phyloP scores from a whole-genome alignment of 2,113 vertebrate species.

The Calyptommatus sinebrachiatus region DNA sequence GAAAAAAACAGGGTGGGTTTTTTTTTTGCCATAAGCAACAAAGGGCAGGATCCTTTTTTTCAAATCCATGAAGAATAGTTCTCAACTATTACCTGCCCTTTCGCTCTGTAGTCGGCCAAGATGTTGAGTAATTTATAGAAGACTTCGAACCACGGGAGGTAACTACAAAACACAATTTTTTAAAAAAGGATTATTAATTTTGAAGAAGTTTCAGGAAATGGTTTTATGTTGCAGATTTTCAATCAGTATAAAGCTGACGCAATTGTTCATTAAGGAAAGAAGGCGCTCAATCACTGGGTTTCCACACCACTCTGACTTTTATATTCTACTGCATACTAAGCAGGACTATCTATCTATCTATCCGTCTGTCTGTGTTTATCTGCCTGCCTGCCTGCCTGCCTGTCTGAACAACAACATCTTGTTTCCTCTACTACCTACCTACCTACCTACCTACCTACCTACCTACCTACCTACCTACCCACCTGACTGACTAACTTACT shows the following conservation, averaged over 20 bases:
- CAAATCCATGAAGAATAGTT: not conserved
- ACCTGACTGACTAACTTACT: too few species aligned
- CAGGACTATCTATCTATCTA: not conserved
- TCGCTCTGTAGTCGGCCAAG: constrained; percentile 90
- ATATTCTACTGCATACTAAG: not conserved
- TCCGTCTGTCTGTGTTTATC: too few species aligned
- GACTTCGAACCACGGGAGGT: constrained; percentile 94
- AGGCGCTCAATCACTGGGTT: not conserved
- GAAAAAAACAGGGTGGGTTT: constrained; percentile 19
- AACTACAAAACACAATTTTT: constrained; percentile 71
- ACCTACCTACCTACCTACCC: too few species aligned
- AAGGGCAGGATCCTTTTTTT: not conserved
- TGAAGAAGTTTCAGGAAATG: not conserved
- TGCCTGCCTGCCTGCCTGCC: too few species aligned
- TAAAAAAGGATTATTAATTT: constrained; percentile 4
- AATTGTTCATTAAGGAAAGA: too few species aligned
- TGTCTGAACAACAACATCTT: too few species aligned
- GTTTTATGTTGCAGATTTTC: not conserved
- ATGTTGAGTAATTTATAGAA: constrained; percentile 97
- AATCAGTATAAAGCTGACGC: not conserved
- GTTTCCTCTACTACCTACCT: too few species aligned
- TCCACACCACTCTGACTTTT: not conserved
- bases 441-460: too few species aligned
- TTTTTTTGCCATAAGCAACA: not conserved
- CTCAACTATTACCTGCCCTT: constrained; percentile 84